Evolutionary conservation across 1,140 invertebrate species (phyloP).

Genomic region (Mamestra configurata): DNA sequence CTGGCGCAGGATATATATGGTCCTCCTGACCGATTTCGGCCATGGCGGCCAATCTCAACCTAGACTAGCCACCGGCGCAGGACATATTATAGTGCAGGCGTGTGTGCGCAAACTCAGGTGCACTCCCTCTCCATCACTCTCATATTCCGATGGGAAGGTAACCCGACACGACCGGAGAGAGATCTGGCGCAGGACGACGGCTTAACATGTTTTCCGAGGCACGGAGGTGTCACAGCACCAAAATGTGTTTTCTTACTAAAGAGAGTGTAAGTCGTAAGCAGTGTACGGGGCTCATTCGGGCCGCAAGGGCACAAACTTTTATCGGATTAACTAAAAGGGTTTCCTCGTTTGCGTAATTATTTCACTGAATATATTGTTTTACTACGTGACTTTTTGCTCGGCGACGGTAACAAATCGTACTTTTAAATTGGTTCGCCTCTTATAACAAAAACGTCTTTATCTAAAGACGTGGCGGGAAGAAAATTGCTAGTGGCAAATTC

Average conservation of each 20-base stretch:
- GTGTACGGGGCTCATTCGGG: constrained; percentile 7
- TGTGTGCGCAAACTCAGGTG: too few species aligned
- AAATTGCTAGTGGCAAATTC: constrained; percentile 5
- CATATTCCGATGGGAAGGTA: too few species aligned
- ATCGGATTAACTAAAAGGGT: constrained; percentile 64
- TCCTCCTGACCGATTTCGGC: too few species aligned
- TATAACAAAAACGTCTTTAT: constrained; percentile 15
- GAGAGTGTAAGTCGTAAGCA: background rate
- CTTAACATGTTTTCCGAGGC: too few species aligned
- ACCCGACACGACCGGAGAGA: too few species aligned
- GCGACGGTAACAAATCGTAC: constrained; percentile 44
- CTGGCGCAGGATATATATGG: too few species aligned
- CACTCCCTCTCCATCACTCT: too few species aligned
- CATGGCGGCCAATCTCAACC: too few species aligned
- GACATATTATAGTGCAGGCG: too few species aligned
- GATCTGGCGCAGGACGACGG: too few species aligned
- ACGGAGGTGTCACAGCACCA: too few species aligned
- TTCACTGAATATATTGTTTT: constrained; percentile 55
- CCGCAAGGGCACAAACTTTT: constrained; percentile 57
- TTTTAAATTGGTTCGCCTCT: constrained; percentile 44
- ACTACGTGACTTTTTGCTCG: constrained; percentile 47
- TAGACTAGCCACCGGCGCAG: too few species aligned
- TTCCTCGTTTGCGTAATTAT: constrained; percentile 59
- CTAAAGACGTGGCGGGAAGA: background rate
- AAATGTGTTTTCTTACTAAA: background rate